Percentiles rank a stretch among this genome's conserved stretches.
phyloP scores from a whole-genome alignment of 2,888 invertebrate species.

The Holacanthella duospinosa region DNA sequence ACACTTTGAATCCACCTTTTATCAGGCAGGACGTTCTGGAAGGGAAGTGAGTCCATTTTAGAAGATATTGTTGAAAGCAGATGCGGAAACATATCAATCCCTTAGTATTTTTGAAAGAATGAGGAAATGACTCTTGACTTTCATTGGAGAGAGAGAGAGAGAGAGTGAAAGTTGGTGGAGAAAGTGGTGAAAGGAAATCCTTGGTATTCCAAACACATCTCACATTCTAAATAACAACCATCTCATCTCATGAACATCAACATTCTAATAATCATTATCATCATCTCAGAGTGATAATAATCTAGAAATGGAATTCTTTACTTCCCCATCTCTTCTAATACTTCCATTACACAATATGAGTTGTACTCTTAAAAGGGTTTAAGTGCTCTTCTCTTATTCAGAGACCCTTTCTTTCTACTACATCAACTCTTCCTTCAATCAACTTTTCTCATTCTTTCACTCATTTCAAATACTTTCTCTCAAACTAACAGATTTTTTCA shows the following conservation, averaged over 20 bases:
- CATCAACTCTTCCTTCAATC: too few relatives aligned
- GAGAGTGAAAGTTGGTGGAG: too few relatives aligned
- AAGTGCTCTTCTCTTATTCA: too few relatives aligned
- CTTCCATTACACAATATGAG: background rate
- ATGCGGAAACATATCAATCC: too few relatives aligned
- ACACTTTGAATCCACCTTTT: background rate
- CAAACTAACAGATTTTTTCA: too few relatives aligned
- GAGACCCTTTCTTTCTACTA: too few relatives aligned
- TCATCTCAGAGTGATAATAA: background rate
- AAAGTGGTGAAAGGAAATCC: too few relatives aligned
- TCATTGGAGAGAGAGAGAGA: background rate
- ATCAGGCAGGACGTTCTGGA: background rate
- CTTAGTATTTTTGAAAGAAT: background rate
- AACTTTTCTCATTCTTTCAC: too few relatives aligned
- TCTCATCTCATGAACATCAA: background rate
- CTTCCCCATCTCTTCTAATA: background rate
- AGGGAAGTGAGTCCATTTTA: background rate
- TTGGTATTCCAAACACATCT: background rate
- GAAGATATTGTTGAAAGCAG: too few relatives aligned
- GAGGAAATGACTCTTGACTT: background rate
- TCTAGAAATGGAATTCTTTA: background rate
- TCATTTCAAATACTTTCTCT: too few relatives aligned
- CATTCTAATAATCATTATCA: slow-evolving; percentile 1
- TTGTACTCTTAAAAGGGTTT: too few relatives aligned
- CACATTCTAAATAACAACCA: background rate